Evolutionary conservation across 2,113 vertebrate genomes (phyloP).

Genomic region (Channa maculata): DNA sequence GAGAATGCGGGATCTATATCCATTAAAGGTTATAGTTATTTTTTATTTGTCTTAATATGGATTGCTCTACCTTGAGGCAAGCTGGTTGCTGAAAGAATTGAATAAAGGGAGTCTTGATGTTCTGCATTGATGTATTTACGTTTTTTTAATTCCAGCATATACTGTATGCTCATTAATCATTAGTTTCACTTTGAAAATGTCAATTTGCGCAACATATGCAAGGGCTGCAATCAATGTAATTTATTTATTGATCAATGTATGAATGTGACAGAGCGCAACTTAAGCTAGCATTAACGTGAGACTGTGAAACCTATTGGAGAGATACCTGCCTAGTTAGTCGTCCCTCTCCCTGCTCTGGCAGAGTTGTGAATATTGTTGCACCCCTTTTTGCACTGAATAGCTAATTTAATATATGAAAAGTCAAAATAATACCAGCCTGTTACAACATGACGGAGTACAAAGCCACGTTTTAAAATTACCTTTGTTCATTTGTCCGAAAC

Average conservation of each 20-base stretch:
- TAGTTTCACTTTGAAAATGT: neutral
- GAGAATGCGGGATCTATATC: slow-evolving; percentile 8
- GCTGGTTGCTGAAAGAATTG: slow-evolving; percentile 5
- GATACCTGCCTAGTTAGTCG: no score
- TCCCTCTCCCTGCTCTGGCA: no score
- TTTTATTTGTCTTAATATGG: slow-evolving; percentile 30
- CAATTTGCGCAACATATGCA: neutral
- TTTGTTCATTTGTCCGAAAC: neutral
- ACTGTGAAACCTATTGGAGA: no score
- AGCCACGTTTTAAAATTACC: no score
- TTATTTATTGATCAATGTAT: neutral
- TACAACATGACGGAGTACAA: no score
- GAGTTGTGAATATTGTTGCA: no score
- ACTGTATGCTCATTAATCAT: neutral
- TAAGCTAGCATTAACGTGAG: no score
- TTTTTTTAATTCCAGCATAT: neutral
- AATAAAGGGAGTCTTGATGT: slow-evolving; percentile 35
- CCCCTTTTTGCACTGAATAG: no score
- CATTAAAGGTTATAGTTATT: slow-evolving; percentile 27
- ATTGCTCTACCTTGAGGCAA: slow-evolving; percentile 16
- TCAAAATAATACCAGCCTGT: no score
- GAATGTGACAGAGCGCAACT: no score
- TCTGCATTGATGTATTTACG: neutral
- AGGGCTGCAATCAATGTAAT: no score
- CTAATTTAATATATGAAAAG: no score